phyloP scores from a whole-genome alignment of 2,888 invertebrate genomes.

The Andrena fulva region DNA sequence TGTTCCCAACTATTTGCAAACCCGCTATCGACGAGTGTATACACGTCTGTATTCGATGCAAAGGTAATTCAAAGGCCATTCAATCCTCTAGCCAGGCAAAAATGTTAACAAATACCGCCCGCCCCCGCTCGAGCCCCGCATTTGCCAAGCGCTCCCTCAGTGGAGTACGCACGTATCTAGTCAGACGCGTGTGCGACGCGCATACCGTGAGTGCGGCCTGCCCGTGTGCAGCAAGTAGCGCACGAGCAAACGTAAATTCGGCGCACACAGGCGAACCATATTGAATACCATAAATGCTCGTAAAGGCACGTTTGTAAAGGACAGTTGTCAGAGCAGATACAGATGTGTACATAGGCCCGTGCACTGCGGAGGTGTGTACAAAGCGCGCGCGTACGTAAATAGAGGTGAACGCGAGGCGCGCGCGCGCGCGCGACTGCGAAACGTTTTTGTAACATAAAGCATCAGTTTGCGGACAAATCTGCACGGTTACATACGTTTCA shows the following conservation, averaged over 20 bases:
- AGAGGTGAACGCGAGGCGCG: constrained; percentile 6
- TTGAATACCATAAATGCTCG: constrained; percentile 38
- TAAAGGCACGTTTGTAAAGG: constrained; percentile 13
- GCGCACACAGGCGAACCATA: background rate
- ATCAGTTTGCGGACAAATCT: constrained; percentile 24
- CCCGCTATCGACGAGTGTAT: background rate
- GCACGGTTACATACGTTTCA: background rate
- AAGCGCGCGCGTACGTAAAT: constrained; percentile 23
- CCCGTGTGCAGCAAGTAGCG: background rate
- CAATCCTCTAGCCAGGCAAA: background rate
- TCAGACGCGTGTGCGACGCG: constrained; percentile 2
- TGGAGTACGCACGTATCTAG: background rate
- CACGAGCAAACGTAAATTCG: background rate
- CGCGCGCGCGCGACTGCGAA: background rate
- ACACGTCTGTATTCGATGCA: background rate
- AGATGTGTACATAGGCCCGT: background rate
- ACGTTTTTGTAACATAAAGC: constrained; percentile 37
- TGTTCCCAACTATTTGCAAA: background rate
- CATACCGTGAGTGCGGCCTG: background rate
- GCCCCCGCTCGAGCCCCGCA: background rate
- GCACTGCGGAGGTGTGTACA: background rate
- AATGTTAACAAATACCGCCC: background rate
- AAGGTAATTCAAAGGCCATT: constrained; percentile 1
- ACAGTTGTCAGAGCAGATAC: constrained; percentile 9
- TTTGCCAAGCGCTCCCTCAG: background rate